These are phyloP conservation scores for Rhinoraja longicauda DNA, from an alignment of 2,797 vertebrate genomes.

Conservation along the genomic window DNA sequence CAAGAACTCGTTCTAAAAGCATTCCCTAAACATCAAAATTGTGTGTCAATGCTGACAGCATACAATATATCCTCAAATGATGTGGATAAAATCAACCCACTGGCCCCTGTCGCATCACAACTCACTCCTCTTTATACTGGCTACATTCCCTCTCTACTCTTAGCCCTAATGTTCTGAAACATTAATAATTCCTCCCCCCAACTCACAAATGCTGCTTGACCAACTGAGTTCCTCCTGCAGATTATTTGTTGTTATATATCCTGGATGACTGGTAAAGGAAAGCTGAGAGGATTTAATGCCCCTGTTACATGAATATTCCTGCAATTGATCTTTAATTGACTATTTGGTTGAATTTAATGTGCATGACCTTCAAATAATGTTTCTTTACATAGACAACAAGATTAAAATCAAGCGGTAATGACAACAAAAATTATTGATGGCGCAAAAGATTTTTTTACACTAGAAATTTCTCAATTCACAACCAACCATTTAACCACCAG, in stretches of 20 bases:
- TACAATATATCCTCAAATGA: neutral
- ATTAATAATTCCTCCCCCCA: too few relatives aligned
- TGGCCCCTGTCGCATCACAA: too few relatives aligned
- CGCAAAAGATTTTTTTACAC: neutral
- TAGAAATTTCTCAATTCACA: neutral
- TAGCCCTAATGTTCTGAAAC: too few relatives aligned
- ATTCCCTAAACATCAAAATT: neutral
- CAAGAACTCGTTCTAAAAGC: neutral
- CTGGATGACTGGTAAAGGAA: neutral
- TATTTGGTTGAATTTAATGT: neutral
- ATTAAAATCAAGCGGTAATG: neutral
- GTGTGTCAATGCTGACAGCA: neutral
- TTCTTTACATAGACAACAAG: neutral
- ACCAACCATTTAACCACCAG: neutral
- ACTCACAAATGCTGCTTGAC: too few relatives aligned
- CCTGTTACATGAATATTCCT: neutral
- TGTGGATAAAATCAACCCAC: too few relatives aligned
- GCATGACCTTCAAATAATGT: neutral
- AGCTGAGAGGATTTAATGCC: neutral
- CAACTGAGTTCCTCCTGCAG: too few relatives aligned
- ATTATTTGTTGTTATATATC: too few relatives aligned
- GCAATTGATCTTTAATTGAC: neutral
- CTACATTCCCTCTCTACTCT: too few relatives aligned
- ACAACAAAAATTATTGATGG: neutral
- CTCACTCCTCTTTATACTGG: too few relatives aligned